Percentiles rank a stretch among this genome's conserved stretches.
phyloP scores from a whole-genome alignment of 2,113 vertebrate species.

The Nothoprocta pentlandii region DNA sequence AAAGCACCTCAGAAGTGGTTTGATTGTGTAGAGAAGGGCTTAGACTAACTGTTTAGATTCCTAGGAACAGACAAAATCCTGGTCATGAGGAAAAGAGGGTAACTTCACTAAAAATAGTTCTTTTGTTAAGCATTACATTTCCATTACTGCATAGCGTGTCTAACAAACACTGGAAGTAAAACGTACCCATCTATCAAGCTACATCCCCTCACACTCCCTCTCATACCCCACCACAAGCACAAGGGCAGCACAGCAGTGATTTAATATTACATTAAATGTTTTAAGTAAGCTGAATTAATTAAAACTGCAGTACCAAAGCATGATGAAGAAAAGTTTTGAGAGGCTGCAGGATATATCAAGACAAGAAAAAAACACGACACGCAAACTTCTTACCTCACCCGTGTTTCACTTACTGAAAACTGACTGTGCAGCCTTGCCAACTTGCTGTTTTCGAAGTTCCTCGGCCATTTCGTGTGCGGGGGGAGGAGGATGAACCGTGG shows the following conservation, averaged over 20 bases:
- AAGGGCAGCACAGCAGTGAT: no score
- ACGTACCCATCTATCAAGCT: not conserved
- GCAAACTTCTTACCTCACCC: not conserved
- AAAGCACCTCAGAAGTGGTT: no score
- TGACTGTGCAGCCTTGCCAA: not conserved
- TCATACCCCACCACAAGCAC: not conserved
- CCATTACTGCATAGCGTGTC: not conserved
- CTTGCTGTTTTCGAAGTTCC: not conserved
- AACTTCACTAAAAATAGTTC: not conserved
- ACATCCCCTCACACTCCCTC: not conserved
- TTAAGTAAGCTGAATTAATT: not conserved
- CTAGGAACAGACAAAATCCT: not conserved
- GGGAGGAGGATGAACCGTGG: no score
- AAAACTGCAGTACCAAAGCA: not conserved
- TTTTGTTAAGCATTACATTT: not conserved
- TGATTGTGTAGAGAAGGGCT: no score
- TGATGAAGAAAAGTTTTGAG: not conserved
- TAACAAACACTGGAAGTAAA: not conserved
- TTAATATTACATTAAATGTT: not conserved
- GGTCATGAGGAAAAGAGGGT: not conserved
- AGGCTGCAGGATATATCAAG: not conserved
- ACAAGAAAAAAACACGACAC: not conserved
- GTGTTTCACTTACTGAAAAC: not conserved
- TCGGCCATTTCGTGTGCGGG: no score
- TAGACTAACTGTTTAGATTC: no score